Conservation (phyloP, 2,113 vertebrate species). For the Catagonus wagneri region DNA sequence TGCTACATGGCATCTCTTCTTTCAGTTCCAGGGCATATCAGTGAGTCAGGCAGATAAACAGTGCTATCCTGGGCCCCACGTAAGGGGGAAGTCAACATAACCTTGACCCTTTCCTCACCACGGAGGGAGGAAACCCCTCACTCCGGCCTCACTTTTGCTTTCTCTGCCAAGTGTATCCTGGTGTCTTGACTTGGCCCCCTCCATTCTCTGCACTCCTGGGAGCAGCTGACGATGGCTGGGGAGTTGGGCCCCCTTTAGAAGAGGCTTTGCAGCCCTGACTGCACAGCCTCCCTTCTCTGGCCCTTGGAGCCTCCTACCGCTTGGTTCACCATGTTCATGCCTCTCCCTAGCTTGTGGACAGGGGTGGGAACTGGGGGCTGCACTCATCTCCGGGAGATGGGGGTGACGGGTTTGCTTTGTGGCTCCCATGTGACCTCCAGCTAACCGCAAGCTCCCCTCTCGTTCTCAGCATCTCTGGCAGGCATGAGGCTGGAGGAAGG, state of each 20-base stretch:
- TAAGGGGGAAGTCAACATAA: neutral
- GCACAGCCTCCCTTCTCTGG: neutral
- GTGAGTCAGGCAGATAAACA: neutral
- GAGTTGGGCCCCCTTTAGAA: neutral
- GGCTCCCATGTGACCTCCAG: neutral
- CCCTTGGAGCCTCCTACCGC: neutral
- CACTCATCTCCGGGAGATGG: neutral
- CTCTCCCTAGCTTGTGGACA: neutral
- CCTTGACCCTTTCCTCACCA: neutral
- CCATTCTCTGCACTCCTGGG: neutral
- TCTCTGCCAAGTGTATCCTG: neutral
- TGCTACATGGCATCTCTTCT: neutral
- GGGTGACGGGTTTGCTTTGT: neutral
- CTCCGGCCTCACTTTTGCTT: neutral
- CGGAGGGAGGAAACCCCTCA: neutral
- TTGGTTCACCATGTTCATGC: neutral
- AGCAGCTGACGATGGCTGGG: neutral
- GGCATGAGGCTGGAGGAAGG: conserved; percentile 96
- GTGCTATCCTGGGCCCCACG: neutral
- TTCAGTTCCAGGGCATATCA: neutral
- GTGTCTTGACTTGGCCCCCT: neutral
- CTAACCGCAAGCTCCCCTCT: conserved; percentile 61
- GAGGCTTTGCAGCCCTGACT: neutral
- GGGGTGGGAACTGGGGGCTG: neutral
- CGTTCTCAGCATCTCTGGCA: conserved; percentile 94